phyloP scores from a whole-genome alignment of 2,797 vertebrate species.

The Octomys mimax region DNA sequence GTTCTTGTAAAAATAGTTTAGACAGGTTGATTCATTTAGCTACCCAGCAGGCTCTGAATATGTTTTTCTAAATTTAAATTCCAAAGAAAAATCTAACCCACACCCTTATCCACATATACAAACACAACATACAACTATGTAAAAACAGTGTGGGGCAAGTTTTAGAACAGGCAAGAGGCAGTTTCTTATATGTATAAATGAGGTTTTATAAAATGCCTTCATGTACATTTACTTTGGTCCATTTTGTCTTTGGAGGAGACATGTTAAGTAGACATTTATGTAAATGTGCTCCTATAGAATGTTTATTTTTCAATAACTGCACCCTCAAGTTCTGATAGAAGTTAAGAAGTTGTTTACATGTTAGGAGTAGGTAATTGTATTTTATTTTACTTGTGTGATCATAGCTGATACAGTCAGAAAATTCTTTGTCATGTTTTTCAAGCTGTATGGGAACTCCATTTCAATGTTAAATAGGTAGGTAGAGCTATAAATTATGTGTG shows the following conservation, averaged over 20 bases:
- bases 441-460: slow-evolving; percentile 62
- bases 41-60: slow-evolving; percentile 83
- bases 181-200: slow-evolving; percentile 58
- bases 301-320: slow-evolving; percentile 49
- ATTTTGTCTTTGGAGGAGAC: neutral
- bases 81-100: slow-evolving; percentile 69
- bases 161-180: slow-evolving; percentile 54
- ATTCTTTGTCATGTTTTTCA: slow-evolving; percentile 63
- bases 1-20: slow-evolving; percentile 81
- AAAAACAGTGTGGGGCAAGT: slow-evolving; percentile 38
- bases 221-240: neutral
- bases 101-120: neutral
- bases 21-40: slow-evolving; percentile 88
- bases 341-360: slow-evolving; percentile 56
- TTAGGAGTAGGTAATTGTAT: neutral
- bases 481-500: slow-evolving; percentile 69
- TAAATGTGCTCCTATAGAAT: neutral
- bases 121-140: neutral
- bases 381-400: slow-evolving; percentile 65
- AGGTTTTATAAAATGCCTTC: slow-evolving; percentile 43
- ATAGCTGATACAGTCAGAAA: slow-evolving; percentile 76
- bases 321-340: slow-evolving; percentile 48
- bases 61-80: slow-evolving; percentile 85
- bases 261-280: slow-evolving; percentile 4
- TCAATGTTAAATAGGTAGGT: slow-evolving; percentile 77